Percentiles rank a stretch among this genome's conserved stretches.
Evolutionary conservation across 2,888 invertebrate genomes (phyloP).

Genomic region (Ophonus ardosiacus): DNA sequence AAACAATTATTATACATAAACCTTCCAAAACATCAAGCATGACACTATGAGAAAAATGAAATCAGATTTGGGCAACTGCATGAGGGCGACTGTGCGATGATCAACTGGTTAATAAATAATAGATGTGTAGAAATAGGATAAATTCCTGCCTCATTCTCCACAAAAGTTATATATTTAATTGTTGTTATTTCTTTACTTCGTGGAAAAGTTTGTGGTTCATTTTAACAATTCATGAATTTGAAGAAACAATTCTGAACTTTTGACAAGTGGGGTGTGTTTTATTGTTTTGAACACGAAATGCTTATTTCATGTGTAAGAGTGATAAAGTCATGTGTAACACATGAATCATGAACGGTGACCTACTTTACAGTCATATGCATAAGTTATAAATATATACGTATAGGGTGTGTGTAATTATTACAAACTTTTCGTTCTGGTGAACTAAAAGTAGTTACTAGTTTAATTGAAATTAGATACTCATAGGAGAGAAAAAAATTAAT

Average conservation of each 20-base stretch:
- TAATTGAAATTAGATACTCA: background rate
- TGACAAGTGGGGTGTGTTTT: conserved; percentile 1
- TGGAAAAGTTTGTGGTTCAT: background rate
- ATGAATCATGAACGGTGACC: conserved; percentile 30
- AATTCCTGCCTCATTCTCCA: too few relatives aligned
- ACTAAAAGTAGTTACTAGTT: background rate
- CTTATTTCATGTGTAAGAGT: conserved; percentile 46
- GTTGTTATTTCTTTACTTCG: too few relatives aligned
- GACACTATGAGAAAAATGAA: too few relatives aligned
- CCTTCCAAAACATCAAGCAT: too few relatives aligned
- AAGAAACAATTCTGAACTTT: background rate
- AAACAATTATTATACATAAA: too few relatives aligned
- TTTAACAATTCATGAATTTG: background rate
- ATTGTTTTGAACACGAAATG: conserved; percentile 38
- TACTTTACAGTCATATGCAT: conserved; percentile 8
- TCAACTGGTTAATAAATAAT: too few relatives aligned
- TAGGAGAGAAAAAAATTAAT: background rate
- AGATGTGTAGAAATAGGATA: too few relatives aligned
- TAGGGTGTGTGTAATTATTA: background rate
- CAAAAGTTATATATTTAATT: too few relatives aligned
- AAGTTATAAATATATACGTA: background rate
- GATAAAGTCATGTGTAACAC: conserved; percentile 10
- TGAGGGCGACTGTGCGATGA: too few relatives aligned
- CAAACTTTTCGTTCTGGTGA: background rate
- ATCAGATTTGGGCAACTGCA: too few relatives aligned